phyloP scores from a whole-genome alignment of 2,888 invertebrate genomes.

The Trisateles emortualis region DNA sequence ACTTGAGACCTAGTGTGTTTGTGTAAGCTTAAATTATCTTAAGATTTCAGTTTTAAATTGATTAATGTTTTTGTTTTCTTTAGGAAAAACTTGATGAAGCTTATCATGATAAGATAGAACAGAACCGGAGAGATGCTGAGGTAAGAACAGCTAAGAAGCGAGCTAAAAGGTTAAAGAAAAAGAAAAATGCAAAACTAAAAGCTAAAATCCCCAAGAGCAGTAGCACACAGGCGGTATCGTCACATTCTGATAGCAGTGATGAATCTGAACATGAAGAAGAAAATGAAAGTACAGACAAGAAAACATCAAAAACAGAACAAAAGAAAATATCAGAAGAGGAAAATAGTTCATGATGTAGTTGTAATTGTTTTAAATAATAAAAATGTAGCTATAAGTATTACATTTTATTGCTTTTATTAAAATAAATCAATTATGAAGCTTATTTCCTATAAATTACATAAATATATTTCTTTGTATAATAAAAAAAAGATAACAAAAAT shows the following conservation, averaged over 20 bases:
- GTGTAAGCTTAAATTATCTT: no score
- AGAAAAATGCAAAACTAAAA: constrained; percentile 79
- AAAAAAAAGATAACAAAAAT: no score
- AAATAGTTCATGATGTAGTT: constrained; percentile 11
- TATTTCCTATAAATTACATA: no score
- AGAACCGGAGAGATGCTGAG: constrained; percentile 91
- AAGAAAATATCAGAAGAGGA: constrained; percentile 29
- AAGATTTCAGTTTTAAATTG: neutral
- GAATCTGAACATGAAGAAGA: constrained; percentile 48
- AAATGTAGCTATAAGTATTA: neutral
- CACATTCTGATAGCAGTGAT: constrained; percentile 65
- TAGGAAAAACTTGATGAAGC: constrained; percentile 94
- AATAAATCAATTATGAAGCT: neutral
- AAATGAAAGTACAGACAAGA: constrained; percentile 41
- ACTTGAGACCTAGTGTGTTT: no score
- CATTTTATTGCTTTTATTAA: neutral
- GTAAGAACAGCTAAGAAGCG: constrained; percentile 96
- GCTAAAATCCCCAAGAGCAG: constrained; percentile 74
- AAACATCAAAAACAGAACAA: constrained; percentile 34
- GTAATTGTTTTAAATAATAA: neutral
- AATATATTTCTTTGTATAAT: no score
- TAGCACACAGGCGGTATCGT: constrained; percentile 54
- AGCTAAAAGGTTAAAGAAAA: constrained; percentile 94
- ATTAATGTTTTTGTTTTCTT: neutral
- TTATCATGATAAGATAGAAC: constrained; percentile 92